Conservation (phyloP, 2,113 vertebrate species). For the Gobio gobio region DNA sequence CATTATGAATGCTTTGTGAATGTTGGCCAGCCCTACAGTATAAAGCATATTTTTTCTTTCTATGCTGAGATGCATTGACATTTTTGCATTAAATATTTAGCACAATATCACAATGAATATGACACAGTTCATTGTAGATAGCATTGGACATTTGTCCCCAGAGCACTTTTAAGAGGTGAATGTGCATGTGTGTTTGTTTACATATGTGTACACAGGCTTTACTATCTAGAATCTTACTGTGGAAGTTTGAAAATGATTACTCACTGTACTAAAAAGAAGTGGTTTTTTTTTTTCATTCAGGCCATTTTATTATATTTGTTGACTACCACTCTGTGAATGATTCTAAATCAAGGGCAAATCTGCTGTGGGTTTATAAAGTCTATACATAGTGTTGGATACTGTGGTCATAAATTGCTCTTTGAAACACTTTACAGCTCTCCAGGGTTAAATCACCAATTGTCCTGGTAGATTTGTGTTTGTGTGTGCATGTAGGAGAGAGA, state of each 20-base stretch:
- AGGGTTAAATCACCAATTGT: constrained; percentile 35
- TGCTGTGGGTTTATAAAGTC: constrained; percentile 30
- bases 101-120: too few relatives aligned
- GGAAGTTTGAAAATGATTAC: not conserved
- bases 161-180: too few relatives aligned
- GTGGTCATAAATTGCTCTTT: constrained; percentile 31
- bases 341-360: constrained; percentile 14
- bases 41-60: too few relatives aligned
- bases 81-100: too few relatives aligned
- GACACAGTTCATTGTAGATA: too few relatives aligned
- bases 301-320: constrained; percentile 14
- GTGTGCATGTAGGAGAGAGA: not conserved
- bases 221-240: not conserved
- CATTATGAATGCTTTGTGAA: too few relatives aligned
- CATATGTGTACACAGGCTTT: too few relatives aligned
- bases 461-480: constrained; percentile 26
- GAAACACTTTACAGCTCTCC: constrained; percentile 18
- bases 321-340: not conserved
- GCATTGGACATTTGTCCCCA: too few relatives aligned
- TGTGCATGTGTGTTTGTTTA: too few relatives aligned
- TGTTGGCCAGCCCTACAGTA: too few relatives aligned
- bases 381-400: not conserved
- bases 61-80: too few relatives aligned
- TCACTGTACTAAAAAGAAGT: not conserved
- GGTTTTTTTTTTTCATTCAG: not conserved